phyloP scores from a whole-genome alignment of 2,797 vertebrate species.

The Chaenodraco wilsoni region DNA sequence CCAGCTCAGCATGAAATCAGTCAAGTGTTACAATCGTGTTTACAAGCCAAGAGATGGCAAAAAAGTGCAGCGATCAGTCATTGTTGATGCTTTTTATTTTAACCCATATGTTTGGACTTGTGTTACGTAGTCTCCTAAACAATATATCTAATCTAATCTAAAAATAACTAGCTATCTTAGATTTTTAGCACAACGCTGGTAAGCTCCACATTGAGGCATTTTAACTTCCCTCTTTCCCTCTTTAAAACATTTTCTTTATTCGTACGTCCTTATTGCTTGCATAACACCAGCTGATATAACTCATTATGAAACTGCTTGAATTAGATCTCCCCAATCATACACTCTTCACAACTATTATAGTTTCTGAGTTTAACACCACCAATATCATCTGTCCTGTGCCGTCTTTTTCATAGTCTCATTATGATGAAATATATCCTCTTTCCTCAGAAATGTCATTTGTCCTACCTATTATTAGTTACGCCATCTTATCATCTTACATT shows the following conservation, averaged over 20 bases:
- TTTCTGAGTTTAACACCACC: conserved; percentile 21
- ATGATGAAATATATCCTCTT: conserved; percentile 20
- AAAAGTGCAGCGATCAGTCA: no score
- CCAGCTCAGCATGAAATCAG: no score
- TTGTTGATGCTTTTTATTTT: no score
- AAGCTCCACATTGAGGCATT: neutral
- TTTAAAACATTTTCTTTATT: neutral
- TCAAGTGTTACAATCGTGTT: no score
- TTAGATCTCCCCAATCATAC: conserved; percentile 1
- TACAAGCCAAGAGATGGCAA: no score
- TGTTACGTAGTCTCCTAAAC: no score
- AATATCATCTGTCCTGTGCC: neutral
- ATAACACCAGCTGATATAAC: neutral
- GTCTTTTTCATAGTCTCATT: conserved; percentile 29
- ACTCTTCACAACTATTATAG: neutral
- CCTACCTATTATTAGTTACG: conserved; percentile 37
- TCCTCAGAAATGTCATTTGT: conserved; percentile 18
- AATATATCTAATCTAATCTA: no score
- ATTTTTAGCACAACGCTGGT: neutral
- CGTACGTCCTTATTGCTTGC: neutral
- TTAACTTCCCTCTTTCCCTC: neutral
- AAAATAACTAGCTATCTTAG: neutral
- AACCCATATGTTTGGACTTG: no score
- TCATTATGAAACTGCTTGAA: conserved; percentile 7
- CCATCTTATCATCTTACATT: conserved; percentile 26